Evolutionary conservation across 2,888 invertebrate genomes (phyloP).

Genomic region (Patella caerulea): DNA sequence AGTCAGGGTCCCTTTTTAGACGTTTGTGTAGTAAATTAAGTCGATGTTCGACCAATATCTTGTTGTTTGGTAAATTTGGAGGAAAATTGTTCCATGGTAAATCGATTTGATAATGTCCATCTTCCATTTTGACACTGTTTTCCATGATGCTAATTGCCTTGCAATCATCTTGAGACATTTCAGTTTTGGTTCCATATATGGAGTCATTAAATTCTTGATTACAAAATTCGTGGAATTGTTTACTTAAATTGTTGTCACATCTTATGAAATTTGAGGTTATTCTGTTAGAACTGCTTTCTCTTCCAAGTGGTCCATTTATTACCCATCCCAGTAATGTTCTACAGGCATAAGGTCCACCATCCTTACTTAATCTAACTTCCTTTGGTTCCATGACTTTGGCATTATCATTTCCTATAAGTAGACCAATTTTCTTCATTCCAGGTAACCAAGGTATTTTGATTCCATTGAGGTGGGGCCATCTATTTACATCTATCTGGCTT

Average conservation of each 20-base stretch:
- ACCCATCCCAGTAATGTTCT: slow-evolving; percentile 29
- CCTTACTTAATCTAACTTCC: slow-evolving; percentile 7
- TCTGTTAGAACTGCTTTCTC: background rate
- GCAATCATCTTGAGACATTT: slow-evolving; percentile 81
- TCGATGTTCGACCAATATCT: background rate
- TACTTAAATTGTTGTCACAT: slow-evolving; percentile 84
- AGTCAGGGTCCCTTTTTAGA: slow-evolving; percentile 3
- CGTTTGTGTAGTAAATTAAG: background rate
- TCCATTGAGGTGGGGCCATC: background rate
- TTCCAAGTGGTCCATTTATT: slow-evolving; percentile 26
- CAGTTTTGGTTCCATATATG: slow-evolving; percentile 83
- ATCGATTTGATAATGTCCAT: slow-evolving; percentile 20
- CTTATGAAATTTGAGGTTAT: slow-evolving; percentile 15
- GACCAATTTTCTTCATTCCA: background rate
- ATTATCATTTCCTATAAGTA: slow-evolving; percentile 17
- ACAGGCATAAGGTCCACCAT: slow-evolving; percentile 27
- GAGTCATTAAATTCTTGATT: slow-evolving; percentile 18
- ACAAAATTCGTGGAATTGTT: slow-evolving; percentile 81
- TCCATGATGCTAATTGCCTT: slow-evolving; percentile 21
- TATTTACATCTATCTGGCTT: slow-evolving; percentile 9
- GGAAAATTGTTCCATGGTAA: background rate
- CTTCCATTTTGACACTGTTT: background rate
- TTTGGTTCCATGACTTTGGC: slow-evolving; percentile 1
- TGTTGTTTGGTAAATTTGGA: background rate
- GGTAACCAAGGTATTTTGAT: background rate